These are phyloP conservation scores for Dipodomys ordii DNA, from an alignment of 2,113 vertebrate species.

Conservation along the genomic window DNA sequence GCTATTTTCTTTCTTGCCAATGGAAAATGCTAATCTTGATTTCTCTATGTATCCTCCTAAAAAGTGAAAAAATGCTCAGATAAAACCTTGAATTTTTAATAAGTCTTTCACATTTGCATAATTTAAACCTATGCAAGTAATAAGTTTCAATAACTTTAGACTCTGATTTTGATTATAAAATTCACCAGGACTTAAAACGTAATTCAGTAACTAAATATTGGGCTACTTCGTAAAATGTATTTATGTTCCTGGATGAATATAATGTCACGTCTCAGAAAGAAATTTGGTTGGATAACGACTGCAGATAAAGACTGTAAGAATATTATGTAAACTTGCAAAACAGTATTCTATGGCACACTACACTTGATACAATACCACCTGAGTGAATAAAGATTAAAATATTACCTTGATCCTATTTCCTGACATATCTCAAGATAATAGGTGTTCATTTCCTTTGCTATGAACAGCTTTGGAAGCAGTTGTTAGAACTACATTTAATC, in stretches of 20 bases:
- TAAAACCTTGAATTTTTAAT: constrained; percentile 70
- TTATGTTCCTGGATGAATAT: constrained; percentile 53
- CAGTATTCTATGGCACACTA: constrained; percentile 57
- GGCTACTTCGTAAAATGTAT: constrained; percentile 28
- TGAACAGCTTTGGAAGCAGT: constrained; percentile 82
- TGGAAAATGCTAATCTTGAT: constrained; percentile 55
- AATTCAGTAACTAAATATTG: constrained; percentile 60
- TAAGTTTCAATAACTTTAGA: constrained; percentile 66
- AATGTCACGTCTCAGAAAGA: constrained; percentile 62
- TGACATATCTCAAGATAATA: constrained; percentile 76
- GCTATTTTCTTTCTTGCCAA: constrained; percentile 57
- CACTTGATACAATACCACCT: constrained; percentile 61
- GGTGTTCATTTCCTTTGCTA: constrained; percentile 72
- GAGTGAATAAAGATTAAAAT: constrained; percentile 73
- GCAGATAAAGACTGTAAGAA: constrained; percentile 52
- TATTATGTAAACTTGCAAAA: constrained; percentile 74
- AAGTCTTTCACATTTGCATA: constrained; percentile 39
- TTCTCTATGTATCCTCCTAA: constrained; percentile 55
- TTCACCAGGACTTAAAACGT: constrained; percentile 58
- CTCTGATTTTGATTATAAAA: constrained; percentile 74
- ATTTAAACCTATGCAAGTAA: constrained; percentile 61
- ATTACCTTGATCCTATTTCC: constrained; percentile 71
- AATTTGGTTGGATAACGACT: constrained; percentile 44
- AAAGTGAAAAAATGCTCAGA: constrained; percentile 39
- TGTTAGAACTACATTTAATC: constrained; percentile 81